phyloP scores from a whole-genome alignment of 2,797 vertebrate genomes.

The Leptatherina wallacei region DNA sequence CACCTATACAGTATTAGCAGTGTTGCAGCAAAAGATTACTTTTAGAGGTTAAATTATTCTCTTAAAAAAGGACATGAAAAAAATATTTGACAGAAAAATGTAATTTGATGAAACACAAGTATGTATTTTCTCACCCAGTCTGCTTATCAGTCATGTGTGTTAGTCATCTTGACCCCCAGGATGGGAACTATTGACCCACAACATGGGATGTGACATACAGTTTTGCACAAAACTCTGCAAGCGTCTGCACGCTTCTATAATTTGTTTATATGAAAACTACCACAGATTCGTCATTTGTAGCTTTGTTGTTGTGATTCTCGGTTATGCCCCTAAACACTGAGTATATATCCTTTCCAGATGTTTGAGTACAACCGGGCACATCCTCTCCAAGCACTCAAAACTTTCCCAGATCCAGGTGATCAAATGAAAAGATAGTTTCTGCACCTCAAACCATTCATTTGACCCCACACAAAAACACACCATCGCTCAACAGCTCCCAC shows the following conservation, averaged over 20 bases:
- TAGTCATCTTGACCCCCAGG: too few relatives aligned
- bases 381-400: neutral
- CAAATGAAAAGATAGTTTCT: neutral
- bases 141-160: too few relatives aligned
- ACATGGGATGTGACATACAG: neutral
- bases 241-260: neutral
- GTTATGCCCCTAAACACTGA: neutral
- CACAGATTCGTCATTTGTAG: neutral
- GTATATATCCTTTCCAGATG: neutral
- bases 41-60: neutral
- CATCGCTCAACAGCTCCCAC: conserved; percentile 22
- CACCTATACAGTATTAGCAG: neutral
- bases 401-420: conserved; percentile 9
- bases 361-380: neutral
- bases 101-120: neutral
- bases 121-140: neutral
- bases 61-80: neutral
- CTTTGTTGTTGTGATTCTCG: neutral
- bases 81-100: neutral
- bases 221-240: neutral
- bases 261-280: neutral
- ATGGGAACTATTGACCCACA: neutral
- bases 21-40: neutral
- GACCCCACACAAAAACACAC: conserved; percentile 15
- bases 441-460: conserved; percentile 2